Evolutionary conservation across 2,888 invertebrate species (phyloP).

Genomic region (Boloria selene): DNA sequence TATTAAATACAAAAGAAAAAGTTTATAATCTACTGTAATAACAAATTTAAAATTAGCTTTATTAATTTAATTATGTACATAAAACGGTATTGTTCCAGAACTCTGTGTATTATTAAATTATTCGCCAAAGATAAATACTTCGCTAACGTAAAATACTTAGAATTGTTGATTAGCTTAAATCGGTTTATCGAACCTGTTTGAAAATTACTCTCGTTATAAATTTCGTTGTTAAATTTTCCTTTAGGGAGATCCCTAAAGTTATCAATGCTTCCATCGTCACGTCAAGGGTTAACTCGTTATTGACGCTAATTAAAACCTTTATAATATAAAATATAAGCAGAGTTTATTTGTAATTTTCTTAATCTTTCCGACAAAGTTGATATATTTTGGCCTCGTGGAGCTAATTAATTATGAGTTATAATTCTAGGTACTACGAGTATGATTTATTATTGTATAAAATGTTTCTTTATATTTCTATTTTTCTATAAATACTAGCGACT

Average conservation of each 20-base stretch:
- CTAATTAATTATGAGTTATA: too few species aligned
- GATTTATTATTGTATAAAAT: too few species aligned
- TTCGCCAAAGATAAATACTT: conserved; percentile 17
- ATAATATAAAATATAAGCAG: background rate
- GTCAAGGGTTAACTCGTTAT: conserved; percentile 16
- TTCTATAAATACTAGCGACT: too few species aligned
- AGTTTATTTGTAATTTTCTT: background rate
- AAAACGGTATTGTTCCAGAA: background rate
- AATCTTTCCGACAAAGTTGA: background rate
- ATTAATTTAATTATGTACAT: conserved; percentile 19
- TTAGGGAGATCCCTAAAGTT: conserved; percentile 5
- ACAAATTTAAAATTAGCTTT: background rate
- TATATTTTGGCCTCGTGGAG: too few species aligned
- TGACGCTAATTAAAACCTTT: background rate
- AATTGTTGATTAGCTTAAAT: conserved; percentile 23
- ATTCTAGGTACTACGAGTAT: too few species aligned
- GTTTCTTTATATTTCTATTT: too few species aligned
- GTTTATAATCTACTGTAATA: background rate
- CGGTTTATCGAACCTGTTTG: conserved; percentile 12
- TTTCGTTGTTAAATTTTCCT: conserved; percentile 17
- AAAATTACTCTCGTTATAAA: conserved; percentile 27
- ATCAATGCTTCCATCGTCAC: conserved; percentile 19
- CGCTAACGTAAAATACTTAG: conserved; percentile 7
- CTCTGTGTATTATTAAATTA: conserved; percentile 14
- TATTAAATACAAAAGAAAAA: background rate